Conservation (phyloP, 2,888 invertebrate species). For the Agrotis segetum region DNA sequence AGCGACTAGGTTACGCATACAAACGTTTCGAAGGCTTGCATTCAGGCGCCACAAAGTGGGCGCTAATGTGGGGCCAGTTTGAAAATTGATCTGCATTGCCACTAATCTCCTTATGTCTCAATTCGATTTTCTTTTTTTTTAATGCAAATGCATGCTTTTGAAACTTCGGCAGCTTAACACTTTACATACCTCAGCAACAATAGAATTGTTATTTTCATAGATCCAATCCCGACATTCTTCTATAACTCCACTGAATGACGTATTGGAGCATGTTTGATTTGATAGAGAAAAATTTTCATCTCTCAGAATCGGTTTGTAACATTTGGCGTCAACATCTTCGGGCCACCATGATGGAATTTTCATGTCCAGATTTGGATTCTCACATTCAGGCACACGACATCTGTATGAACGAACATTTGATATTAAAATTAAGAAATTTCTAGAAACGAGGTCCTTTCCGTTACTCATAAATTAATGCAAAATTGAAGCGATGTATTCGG, state of each 20-base stretch:
- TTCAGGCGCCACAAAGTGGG: neutral
- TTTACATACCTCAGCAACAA: slow-evolving; percentile 76
- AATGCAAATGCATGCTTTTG: neutral
- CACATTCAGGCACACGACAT: slow-evolving; percentile 82
- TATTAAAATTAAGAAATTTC: neutral
- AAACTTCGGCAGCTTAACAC: neutral
- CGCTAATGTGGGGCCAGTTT: slow-evolving; percentile 2
- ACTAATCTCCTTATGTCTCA: neutral
- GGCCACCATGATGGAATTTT: slow-evolving; percentile 81
- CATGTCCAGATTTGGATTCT: slow-evolving; percentile 57
- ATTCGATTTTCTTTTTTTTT: neutral
- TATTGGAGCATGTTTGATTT: slow-evolving; percentile 76
- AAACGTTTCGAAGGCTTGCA: neutral
- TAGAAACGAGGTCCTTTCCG: slow-evolving; percentile 7
- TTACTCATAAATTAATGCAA: slow-evolving; percentile 11
- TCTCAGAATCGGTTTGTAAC: slow-evolving; percentile 75
- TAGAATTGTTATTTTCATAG: slow-evolving; percentile 81
- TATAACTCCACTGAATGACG: slow-evolving; percentile 72
- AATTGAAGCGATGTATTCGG: slow-evolving; percentile 31
- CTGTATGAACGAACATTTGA: slow-evolving; percentile 62
- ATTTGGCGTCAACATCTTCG: slow-evolving; percentile 73
- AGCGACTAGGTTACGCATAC: neutral
- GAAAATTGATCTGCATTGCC: neutral
- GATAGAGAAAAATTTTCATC: slow-evolving; percentile 59
- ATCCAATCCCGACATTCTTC: slow-evolving; percentile 81